Evolutionary conservation across 1,140 invertebrate species (phyloP).

Genomic region (Neuroterus valhalla): DNA sequence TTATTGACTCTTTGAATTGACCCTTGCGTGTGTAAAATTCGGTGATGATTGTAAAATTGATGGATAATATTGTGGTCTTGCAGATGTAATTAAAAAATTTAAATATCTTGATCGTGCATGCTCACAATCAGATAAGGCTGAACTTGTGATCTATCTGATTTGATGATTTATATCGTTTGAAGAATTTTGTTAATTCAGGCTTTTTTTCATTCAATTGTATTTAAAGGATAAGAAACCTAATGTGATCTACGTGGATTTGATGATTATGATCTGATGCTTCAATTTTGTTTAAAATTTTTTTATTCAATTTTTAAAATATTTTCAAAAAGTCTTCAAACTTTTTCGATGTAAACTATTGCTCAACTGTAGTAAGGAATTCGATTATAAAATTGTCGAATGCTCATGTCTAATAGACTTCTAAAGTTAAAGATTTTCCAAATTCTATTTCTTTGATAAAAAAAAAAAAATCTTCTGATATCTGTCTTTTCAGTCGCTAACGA

Average conservation of each 20-base stretch:
- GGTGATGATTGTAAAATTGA: constrained; percentile 1
- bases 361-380: neutral
- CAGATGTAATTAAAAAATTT: no score
- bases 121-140: neutral
- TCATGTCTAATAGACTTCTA: constrained; percentile 7
- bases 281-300: no score
- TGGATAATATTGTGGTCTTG: no score
- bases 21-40: neutral
- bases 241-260: no score
- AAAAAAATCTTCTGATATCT: no score
- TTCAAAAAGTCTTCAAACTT: neutral
- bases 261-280: no score
- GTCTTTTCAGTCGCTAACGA: neutral
- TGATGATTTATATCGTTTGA: no score
- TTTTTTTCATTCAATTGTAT: neutral
- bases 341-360: constrained; percentile 14
- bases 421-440: no score
- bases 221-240: neutral
- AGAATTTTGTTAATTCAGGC: neutral
- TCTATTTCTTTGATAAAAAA: no score
- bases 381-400: neutral
- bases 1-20: neutral
- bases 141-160: no score
- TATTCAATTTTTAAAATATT: no score
- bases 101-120: neutral